phyloP scores from a whole-genome alignment of 2,113 vertebrate genomes.

The Tiliqua scincoides region DNA sequence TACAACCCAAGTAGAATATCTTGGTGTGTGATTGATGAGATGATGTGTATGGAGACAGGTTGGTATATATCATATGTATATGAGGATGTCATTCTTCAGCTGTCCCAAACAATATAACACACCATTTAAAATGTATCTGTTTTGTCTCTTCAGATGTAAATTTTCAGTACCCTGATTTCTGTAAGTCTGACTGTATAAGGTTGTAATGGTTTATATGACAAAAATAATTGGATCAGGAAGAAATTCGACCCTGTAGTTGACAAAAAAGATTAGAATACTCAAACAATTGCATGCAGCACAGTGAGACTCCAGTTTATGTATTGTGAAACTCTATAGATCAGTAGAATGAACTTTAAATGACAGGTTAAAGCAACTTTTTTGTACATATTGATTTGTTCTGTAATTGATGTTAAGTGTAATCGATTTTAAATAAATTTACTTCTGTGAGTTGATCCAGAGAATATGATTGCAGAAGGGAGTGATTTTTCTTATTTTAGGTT shows the following conservation, averaged over 20 bases:
- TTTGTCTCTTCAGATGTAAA: conserved; percentile 56
- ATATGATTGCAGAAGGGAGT: conserved; percentile 12
- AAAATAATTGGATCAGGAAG: conserved; percentile 65
- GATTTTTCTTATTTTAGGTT: conserved; percentile 2
- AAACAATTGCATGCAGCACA: conserved; percentile 11
- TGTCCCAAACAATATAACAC: conserved; percentile 52
- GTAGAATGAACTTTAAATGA: background rate
- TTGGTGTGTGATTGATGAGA: conserved; percentile 51
- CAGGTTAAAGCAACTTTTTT: conserved; percentile 12
- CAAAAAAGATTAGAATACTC: conserved; percentile 13
- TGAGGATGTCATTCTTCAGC: conserved; percentile 57
- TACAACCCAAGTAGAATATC: conserved; percentile 40
- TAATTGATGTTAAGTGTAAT: conserved; percentile 31
- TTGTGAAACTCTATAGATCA: background rate
- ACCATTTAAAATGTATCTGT: conserved; percentile 62
- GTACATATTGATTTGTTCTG: conserved; percentile 34
- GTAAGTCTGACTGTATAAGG: conserved; percentile 39
- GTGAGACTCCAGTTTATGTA: background rate
- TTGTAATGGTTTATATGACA: conserved; percentile 67
- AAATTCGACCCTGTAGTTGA: conserved; percentile 42
- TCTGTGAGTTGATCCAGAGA: conserved; percentile 24
- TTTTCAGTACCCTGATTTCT: conserved; percentile 51
- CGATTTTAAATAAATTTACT: background rate
- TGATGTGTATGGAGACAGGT: conserved; percentile 55
- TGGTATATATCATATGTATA: conserved; percentile 61